A percentile compares a stretch with the other conserved stretches of the same genome.
These are phyloP conservation scores for Odontocerum albicorne DNA, from an alignment of 2,888 invertebrate species.

Conservation along the genomic window DNA sequence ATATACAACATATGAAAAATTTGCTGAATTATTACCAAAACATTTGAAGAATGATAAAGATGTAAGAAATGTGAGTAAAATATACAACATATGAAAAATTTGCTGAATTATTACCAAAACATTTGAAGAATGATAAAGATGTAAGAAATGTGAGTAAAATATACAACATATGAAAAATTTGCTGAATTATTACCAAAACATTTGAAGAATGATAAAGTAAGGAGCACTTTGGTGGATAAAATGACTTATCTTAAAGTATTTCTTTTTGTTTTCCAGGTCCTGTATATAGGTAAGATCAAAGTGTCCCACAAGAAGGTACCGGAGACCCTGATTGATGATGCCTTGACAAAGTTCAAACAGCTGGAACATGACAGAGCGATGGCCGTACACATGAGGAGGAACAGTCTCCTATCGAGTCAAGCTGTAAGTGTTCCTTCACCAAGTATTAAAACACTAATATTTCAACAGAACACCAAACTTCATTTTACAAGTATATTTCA, in stretches of 20 bases:
- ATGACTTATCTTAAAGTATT: neutral
- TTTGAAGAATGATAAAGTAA: neutral
- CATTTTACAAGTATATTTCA: no score
- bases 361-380: conserved; percentile 72
- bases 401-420: conserved; percentile 45
- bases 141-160: no score
- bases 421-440: conserved; percentile 29
- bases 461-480: neutral
- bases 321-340: conserved; percentile 88
- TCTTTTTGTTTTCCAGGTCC: conserved; percentile 60
- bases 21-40: no score
- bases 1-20: no score
- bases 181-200: no score
- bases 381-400: conserved; percentile 45
- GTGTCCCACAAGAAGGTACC: conserved; percentile 86
- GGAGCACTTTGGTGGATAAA: neutral
- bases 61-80: no score
- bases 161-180: no score
- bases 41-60: no score
- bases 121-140: no score
- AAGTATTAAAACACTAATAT: neutral
- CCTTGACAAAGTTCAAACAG: conserved; percentile 78
- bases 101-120: no score
- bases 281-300: conserved; percentile 90
- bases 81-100: no score